phyloP scores from a whole-genome alignment of 2,797 vertebrate species.

The Acestrorhynchus altus region DNA sequence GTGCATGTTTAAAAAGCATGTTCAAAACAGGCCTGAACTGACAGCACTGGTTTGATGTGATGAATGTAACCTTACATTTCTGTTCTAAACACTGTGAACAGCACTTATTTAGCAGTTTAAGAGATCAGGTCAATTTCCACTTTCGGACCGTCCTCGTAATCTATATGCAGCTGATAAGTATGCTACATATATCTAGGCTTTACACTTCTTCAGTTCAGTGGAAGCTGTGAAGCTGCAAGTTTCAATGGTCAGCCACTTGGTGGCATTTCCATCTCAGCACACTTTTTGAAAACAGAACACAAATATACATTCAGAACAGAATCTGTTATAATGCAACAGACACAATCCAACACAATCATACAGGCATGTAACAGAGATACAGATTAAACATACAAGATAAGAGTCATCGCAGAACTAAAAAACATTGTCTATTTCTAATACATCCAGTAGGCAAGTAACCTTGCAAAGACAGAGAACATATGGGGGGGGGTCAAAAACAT shows the following conservation, averaged over 20 bases:
- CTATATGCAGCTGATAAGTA: background rate
- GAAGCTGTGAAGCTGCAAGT: background rate
- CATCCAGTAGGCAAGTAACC: background rate
- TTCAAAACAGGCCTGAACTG: too few relatives aligned
- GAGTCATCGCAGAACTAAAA: background rate
- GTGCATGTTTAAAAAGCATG: too few relatives aligned
- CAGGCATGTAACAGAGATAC: too few relatives aligned
- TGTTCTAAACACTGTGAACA: too few relatives aligned
- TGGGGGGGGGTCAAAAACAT: background rate
- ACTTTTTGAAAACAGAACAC: background rate
- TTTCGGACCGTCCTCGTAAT: background rate
- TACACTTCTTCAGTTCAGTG: background rate
- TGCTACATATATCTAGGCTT: background rate
- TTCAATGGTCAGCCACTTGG: background rate
- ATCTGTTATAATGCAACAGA: too few relatives aligned
- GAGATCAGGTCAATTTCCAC: background rate
- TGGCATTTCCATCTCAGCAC: background rate
- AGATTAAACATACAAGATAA: background rate
- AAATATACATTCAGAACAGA: background rate
- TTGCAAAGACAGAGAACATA: background rate
- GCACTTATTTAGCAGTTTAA: background rate
- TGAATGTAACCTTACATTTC: too few relatives aligned
- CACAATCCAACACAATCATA: too few relatives aligned
- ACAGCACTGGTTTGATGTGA: too few relatives aligned
- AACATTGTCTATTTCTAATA: background rate